A percentile compares a stretch with the other conserved stretches of the same genome.
Conservation (phyloP, 2,113 vertebrate genomes). For the Salvelinus sp. region DNA sequence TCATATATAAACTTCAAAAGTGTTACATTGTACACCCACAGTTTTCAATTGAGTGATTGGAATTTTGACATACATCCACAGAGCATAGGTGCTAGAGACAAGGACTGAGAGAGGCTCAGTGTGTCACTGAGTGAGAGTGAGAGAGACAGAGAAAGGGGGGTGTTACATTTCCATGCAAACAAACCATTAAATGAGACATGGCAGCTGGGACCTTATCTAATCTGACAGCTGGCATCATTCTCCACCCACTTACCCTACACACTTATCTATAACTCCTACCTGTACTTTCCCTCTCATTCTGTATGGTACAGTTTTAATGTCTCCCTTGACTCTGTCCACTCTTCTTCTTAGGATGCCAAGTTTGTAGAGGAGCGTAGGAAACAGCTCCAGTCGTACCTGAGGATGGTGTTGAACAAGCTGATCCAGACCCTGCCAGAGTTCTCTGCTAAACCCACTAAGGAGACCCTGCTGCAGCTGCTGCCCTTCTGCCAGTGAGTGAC, state of each 20-base stretch:
- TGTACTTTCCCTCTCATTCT: slow-evolving; percentile 5
- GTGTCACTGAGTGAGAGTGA: neutral
- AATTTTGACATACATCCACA: no score
- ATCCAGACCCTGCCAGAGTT: slow-evolving; percentile 93
- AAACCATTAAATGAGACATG: slow-evolving; percentile 32
- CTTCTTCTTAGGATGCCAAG: slow-evolving; percentile 85
- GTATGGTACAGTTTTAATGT: neutral
- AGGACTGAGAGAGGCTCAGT: neutral
- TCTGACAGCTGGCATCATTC: slow-evolving; percentile 26
- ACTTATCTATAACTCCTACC: slow-evolving; percentile 31
- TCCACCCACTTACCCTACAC: slow-evolving; percentile 31
- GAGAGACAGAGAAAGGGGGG: neutral
- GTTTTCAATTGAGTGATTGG: no score
- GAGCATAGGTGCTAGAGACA: no score
- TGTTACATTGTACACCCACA: no score
- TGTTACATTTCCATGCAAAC: neutral
- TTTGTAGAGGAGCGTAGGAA: slow-evolving; percentile 96
- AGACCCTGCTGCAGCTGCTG: slow-evolving; percentile 87
- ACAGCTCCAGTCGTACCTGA: slow-evolving; percentile 92
- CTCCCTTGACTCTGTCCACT: neutral
- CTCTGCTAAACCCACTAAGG: slow-evolving; percentile 86
- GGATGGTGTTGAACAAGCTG: slow-evolving; percentile 95
- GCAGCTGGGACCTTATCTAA: slow-evolving; percentile 31
- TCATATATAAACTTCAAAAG: no score
- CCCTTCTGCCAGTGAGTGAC: slow-evolving; percentile 94